Percentiles rank a stretch among this genome's conserved stretches.
These are phyloP conservation scores for Rutpela maculata DNA, from an alignment of 2,888 invertebrate species.

Conservation along the genomic window DNA sequence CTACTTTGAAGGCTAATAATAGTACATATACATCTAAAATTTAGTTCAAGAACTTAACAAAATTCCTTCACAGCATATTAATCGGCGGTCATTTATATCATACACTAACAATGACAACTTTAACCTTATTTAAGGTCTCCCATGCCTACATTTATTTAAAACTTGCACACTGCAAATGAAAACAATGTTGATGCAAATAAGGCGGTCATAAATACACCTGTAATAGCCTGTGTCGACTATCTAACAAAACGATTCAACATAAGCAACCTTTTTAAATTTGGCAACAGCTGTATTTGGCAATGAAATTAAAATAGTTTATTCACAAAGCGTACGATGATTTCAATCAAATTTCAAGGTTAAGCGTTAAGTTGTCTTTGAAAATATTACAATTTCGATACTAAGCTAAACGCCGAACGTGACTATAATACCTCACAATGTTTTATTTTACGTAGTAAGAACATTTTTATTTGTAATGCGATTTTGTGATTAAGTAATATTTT, in stretches of 20 bases:
- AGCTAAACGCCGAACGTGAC: slow-evolving; percentile 11
- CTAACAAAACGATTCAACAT: neutral
- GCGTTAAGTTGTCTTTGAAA: slow-evolving; percentile 1
- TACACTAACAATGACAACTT: neutral
- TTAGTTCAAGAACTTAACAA: neutral
- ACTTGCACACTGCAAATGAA: neutral
- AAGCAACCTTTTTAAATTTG: slow-evolving; percentile 31
- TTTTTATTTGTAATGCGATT: neutral
- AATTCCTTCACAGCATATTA: neutral
- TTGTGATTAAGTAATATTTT: slow-evolving; percentile 17
- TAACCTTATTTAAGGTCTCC: neutral
- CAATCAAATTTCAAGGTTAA: slow-evolving; percentile 41
- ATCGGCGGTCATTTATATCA: neutral
- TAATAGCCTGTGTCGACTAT: neutral
- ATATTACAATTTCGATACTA: slow-evolving; percentile 15
- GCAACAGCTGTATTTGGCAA: slow-evolving; percentile 41
- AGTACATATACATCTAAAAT: neutral
- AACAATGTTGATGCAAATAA: slow-evolving; percentile 13
- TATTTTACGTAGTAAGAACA: slow-evolving; percentile 11
- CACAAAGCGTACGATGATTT: slow-evolving; percentile 36
- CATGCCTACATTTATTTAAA: neutral
- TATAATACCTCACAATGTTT: neutral
- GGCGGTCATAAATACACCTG: slow-evolving; percentile 5
- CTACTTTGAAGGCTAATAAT: neutral
- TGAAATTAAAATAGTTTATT: slow-evolving; percentile 40